Percentiles rank a stretch among this genome's conserved stretches.
Conservation (phyloP, 2,888 invertebrate genomes). For the Stramonita haemastoma region DNA sequence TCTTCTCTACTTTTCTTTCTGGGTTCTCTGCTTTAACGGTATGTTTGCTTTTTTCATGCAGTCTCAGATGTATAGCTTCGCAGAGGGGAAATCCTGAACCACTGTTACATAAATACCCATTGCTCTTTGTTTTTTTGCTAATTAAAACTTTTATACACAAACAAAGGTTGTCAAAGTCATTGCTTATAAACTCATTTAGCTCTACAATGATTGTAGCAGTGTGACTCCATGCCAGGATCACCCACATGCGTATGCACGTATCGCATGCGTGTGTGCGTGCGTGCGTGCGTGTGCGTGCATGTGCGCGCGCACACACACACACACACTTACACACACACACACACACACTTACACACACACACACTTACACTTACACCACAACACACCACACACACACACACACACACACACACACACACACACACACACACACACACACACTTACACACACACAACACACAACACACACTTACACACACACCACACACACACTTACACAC, state of each 20-base stretch:
- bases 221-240: too few species aligned
- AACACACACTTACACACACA: too few species aligned
- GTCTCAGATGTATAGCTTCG: not conserved
- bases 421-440: not conserved
- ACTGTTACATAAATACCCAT: too few species aligned
- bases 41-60: not conserved
- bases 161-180: too few species aligned
- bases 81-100: not conserved
- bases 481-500: not conserved
- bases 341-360: not conserved
- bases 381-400: slow-evolving; percentile 3
- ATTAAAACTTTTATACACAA: too few species aligned
- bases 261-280: not conserved
- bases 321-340: not conserved
- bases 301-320: not conserved
- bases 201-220: too few species aligned
- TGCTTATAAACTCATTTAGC: too few species aligned
- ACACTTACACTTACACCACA: too few species aligned
- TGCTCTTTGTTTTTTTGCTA: too few species aligned
- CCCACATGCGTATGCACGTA: too few species aligned
- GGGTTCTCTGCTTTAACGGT: not conserved
- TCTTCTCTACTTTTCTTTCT: too few species aligned
- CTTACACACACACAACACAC: not conserved
- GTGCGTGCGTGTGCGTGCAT: not conserved
- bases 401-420: slow-evolving; percentile 2